Evolutionary conservation across 2,113 vertebrate species (phyloP), one percentile per base, ranked within the genome.

Genomic region (Coreoperca whiteheadi): DNA sequence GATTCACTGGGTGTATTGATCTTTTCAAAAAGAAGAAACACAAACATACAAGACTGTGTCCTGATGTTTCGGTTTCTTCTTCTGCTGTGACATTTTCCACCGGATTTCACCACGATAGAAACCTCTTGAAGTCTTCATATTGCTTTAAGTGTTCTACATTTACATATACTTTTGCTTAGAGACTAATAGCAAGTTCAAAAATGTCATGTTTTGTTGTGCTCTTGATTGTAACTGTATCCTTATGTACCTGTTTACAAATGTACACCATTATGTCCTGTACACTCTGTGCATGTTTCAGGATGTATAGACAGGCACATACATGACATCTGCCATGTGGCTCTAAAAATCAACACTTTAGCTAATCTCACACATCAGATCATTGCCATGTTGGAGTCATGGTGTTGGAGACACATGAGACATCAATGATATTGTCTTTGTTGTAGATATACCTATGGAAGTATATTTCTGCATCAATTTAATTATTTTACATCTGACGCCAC

Each of bases 361-460:
- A 48, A 83, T 65, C 50, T 34, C 60, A 85, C 34, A 43, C 16
- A 37, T 66, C 10, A 41, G 8, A 76, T 53, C 69, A 74, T 74
- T 82, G 82, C 60, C 59, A 57, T 54, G 43, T 83, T 64, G 15
- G 50, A 83, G 63, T n/a, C 56, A 53, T 23, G 0, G 15, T 70
- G 51, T 12, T 48, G 28, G 18, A 77, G 77, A 64, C 11, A 28
- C 4, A 73, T 4, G 20, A 32, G 14, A 51, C 53, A 74, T 51
- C 4, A 50, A 14, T 75, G 46, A 20, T 37, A 4, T 8, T 53
- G 3, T 63, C 25, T 64, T 18, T n/a, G 39, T 37, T 54, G 37
- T 18, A n/a, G 46, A 39, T 20, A 11, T 25, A 63, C 4, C 32
- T 18, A 66, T 67, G 8, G 18, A 23, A 39, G 8, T 39, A 53